Conservation (phyloP, 2,888 invertebrate genomes). For the Neoaliturus tenellus region DNA sequence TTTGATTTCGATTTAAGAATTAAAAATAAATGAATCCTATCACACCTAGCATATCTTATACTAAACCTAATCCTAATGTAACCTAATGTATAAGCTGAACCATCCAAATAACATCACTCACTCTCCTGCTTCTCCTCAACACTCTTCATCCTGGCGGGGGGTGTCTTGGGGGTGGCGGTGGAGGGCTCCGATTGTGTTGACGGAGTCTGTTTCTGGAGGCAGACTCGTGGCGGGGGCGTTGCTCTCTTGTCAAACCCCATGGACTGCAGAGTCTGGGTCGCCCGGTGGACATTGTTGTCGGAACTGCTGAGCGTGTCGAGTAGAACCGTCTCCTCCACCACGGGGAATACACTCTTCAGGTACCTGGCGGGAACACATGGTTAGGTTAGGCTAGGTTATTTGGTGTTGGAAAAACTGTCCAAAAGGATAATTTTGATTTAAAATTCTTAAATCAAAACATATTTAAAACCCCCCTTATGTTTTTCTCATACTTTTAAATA, state of each 20-base stretch:
- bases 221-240: constrained; percentile 75
- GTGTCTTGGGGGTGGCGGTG: constrained; percentile 57
- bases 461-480: no score
- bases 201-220: constrained; percentile 61
- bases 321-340: constrained; percentile 91
- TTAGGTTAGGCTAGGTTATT: no score
- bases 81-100: no score
- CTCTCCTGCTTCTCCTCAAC: constrained; percentile 66
- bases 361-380: constrained; percentile 82
- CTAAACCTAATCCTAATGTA: no score
- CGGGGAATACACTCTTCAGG: constrained; percentile 93
- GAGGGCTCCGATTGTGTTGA: constrained; percentile 57
- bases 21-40: no score
- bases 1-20: no score
- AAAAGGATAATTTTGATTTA: no score
- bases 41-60: no score
- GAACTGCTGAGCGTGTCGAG: constrained; percentile 89
- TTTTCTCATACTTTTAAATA: no score
- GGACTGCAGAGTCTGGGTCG: constrained; percentile 86
- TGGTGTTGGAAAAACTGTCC: no score
- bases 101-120: constrained; percentile 56
- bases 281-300: constrained; percentile 93
- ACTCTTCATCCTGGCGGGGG: constrained; percentile 63
- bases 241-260: constrained; percentile 91
- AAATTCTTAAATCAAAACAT: no score